phyloP scores from a whole-genome alignment of 2,888 invertebrate species.

The Melieria crassipennis region DNA sequence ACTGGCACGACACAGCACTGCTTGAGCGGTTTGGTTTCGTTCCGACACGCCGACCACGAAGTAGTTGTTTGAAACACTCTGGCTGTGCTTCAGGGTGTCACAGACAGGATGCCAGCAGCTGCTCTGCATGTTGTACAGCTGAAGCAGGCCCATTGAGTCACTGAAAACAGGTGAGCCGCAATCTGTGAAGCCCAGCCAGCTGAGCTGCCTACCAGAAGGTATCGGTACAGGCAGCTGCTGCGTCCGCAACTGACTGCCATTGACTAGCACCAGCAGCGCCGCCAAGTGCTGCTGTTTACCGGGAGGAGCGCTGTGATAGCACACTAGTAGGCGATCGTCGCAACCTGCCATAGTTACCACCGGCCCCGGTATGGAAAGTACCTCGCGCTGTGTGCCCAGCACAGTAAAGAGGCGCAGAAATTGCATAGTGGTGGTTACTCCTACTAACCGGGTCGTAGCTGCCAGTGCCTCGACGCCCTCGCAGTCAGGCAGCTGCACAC shows the following conservation, averaged over 20 bases:
- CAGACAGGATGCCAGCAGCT: constrained; percentile 85
- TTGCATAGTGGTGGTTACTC: constrained; percentile 78
- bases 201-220: constrained; percentile 72
- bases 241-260: constrained; percentile 67
- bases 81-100: constrained; percentile 75
- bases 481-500: constrained; percentile 76
- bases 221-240: constrained; percentile 73
- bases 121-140: constrained; percentile 75
- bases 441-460: constrained; percentile 79
- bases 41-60: constrained; percentile 84
- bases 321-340: constrained; percentile 72
- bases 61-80: constrained; percentile 77
- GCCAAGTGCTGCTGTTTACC: constrained; percentile 69
- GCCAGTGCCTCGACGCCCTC: constrained; percentile 80
- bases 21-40: constrained; percentile 78
- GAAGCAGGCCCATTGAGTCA: constrained; percentile 81
- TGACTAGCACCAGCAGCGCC: constrained; percentile 68
- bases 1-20: constrained; percentile 88
- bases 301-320: constrained; percentile 73
- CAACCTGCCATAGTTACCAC: constrained; percentile 75
- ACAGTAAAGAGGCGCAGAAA: constrained; percentile 85
- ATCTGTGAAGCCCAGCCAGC: constrained; percentile 85
- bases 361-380: constrained; percentile 77
- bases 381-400: constrained; percentile 86
- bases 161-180: constrained; percentile 80